Percentiles rank a stretch among this genome's conserved stretches.
Evolutionary conservation across 2,113 vertebrate species (phyloP).

Genomic region (Aegithalos caudatus): DNA sequence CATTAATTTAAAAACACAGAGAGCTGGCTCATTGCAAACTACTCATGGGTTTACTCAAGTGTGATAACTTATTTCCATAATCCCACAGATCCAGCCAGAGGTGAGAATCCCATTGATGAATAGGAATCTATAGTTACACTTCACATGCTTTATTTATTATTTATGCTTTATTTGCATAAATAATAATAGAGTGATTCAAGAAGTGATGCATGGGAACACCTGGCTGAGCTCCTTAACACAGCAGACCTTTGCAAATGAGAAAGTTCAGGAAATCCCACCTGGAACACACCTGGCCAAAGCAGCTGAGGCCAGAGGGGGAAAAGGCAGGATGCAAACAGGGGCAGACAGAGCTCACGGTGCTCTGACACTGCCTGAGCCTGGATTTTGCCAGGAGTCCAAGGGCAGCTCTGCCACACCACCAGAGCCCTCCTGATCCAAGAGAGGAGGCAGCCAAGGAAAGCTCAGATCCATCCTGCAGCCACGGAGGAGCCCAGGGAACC

Average conservation of each 20-base stretch:
- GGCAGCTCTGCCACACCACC: background rate
- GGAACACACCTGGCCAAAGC: background rate
- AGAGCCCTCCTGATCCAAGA: background rate
- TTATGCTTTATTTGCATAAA: background rate
- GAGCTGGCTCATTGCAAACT: background rate
- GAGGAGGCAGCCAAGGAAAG: background rate
- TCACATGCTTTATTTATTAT: background rate
- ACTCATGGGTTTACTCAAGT: background rate
- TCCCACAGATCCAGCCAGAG: background rate
- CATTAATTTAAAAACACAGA: background rate
- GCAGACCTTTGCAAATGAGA: background rate
- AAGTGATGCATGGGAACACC: background rate
- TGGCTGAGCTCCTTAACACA: background rate
- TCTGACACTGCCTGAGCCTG: background rate
- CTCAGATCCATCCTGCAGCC: fast-evolving
- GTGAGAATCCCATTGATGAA: background rate
- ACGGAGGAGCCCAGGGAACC: background rate
- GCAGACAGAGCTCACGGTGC: fast-evolving
- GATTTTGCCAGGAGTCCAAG: fast-evolving
- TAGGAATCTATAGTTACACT: background rate
- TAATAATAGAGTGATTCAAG: background rate
- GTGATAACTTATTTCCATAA: background rate
- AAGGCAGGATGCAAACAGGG: fast-evolving
- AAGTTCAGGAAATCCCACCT: background rate
- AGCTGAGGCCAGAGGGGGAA: background rate